Evolutionary conservation across 2,113 vertebrate species (phyloP).

Genomic region (Archocentrus centrarchus): DNA sequence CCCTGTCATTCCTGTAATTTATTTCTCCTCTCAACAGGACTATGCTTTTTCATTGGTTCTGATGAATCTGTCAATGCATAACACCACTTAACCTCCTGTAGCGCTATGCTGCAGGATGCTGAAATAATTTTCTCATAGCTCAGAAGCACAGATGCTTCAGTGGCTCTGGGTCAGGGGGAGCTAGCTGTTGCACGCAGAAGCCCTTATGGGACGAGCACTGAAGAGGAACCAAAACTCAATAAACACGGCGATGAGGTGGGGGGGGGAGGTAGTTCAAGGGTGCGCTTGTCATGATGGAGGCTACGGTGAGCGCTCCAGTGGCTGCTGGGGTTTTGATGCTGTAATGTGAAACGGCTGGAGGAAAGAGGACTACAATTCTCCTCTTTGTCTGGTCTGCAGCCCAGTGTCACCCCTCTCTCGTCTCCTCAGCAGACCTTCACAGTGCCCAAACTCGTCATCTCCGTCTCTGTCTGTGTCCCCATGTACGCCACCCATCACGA

Average conservation of each 20-base stretch:
- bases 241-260: slow-evolving; percentile 44
- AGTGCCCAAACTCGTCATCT: slow-evolving; percentile 66
- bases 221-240: slow-evolving; percentile 80
- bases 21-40: slow-evolving; percentile 25
- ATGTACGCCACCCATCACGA: slow-evolving; percentile 62
- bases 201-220: slow-evolving; percentile 70
- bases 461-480: slow-evolving; percentile 43
- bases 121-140: slow-evolving; percentile 58
- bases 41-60: neutral
- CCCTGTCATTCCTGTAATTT: slow-evolving; percentile 37
- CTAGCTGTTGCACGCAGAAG: slow-evolving; percentile 35
- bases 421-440: slow-evolving; percentile 62
- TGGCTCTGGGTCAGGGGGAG: slow-evolving; percentile 57
- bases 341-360: slow-evolving; percentile 81
- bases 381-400: slow-evolving; percentile 75
- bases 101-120: slow-evolving; percentile 2
- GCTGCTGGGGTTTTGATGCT: slow-evolving; percentile 79
- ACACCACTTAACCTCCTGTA: slow-evolving; percentile 42
- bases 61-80: slow-evolving; percentile 28
- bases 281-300: slow-evolving; percentile 79
- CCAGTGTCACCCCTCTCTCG: slow-evolving; percentile 56
- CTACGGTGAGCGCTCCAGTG: slow-evolving; percentile 77
- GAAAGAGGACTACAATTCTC: slow-evolving; percentile 73
- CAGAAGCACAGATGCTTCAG: slow-evolving; percentile 39
- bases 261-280: slow-evolving; percentile 70